Evolutionary conservation across 2,888 invertebrate genomes (phyloP).

Genomic region (Ochropleura leucogaster): DNA sequence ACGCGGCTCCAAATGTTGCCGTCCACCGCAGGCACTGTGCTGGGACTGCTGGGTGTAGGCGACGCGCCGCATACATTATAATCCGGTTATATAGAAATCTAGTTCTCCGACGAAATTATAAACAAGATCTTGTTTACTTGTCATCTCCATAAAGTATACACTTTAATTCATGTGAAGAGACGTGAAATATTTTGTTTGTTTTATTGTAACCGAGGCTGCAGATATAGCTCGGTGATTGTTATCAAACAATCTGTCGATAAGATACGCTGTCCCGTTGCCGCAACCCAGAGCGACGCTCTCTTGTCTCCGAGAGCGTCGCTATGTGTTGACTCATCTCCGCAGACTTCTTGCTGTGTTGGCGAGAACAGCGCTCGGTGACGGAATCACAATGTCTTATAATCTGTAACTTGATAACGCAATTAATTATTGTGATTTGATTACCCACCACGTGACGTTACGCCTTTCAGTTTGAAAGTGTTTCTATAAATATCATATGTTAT

Average conservation of each 20-base stretch:
- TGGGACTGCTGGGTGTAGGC: too few relatives aligned
- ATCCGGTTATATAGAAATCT: constrained; percentile 3
- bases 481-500: background rate
- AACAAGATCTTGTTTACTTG: background rate
- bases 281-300: constrained; percentile 19
- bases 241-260: constrained; percentile 61
- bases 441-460: background rate
- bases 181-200: constrained; percentile 26
- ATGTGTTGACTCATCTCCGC: background rate
- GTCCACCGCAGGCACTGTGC: background rate
- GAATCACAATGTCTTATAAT: background rate
- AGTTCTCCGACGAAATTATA: background rate
- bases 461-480: background rate
- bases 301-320: too few relatives aligned
- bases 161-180: background rate
- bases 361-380: background rate
- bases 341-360: background rate
- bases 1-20: too few relatives aligned
- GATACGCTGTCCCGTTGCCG: constrained; percentile 41
- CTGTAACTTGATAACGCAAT: constrained; percentile 1
- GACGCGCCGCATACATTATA: background rate
- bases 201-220: constrained; percentile 29
- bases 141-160: background rate
- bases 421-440: constrained; percentile 7
- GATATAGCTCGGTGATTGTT: constrained; percentile 41